Conservation (phyloP, 2,113 vertebrate genomes). For the Rhinogobius similis region DNA sequence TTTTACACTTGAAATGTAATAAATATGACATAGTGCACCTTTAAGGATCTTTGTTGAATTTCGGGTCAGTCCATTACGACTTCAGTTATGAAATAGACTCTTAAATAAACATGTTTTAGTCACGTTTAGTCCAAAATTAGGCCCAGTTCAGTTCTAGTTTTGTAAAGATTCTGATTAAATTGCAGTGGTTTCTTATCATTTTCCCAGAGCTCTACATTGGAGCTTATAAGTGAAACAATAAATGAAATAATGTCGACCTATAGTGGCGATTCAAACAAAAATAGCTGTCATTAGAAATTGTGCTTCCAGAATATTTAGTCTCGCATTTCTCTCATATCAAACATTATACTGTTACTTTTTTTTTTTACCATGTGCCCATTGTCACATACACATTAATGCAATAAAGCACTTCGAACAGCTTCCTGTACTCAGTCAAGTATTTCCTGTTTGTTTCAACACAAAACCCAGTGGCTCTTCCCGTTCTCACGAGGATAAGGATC, state of each 20-base stretch:
- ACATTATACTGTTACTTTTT: background rate
- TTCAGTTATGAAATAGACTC: no score
- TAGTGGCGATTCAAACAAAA: conserved; percentile 15
- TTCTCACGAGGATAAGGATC: conserved; percentile 12
- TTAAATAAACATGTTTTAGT: background rate
- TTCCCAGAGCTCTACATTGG: background rate
- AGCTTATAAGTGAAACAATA: conserved; percentile 3
- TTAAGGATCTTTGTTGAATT: no score
- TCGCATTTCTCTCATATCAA: background rate
- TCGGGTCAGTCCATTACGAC: no score
- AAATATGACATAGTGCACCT: no score
- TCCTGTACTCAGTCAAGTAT: conserved; percentile 53
- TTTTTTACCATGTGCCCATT: conserved; percentile 11
- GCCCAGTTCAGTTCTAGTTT: background rate
- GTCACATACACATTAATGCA: conserved; percentile 21
- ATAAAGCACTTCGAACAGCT: conserved; percentile 30
- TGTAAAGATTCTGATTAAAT: no score
- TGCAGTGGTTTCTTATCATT: background rate
- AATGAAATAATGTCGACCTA: conserved; percentile 6
- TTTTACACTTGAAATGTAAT: no score
- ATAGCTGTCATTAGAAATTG: conserved; percentile 30
- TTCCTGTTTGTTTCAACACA: conserved; percentile 54
- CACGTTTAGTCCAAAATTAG: background rate
- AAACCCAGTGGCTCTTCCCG: conserved; percentile 24
- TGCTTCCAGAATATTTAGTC: conserved; percentile 43